Evolutionary conservation across 2,888 invertebrate genomes (phyloP), one percentile per base, ranked within the genome.

Genomic region (Limulus polyphemus): DNA sequence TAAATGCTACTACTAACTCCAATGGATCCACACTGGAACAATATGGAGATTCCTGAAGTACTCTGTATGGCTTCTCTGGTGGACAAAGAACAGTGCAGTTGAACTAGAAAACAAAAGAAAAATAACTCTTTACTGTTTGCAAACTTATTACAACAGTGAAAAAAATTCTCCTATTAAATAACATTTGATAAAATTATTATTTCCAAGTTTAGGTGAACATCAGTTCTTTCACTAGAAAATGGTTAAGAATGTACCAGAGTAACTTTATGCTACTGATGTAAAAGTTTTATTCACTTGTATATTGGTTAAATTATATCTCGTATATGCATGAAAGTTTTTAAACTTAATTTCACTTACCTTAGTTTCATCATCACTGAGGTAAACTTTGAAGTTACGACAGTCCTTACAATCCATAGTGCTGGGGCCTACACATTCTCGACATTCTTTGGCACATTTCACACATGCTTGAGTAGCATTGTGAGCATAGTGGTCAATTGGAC

Each of bases 21-120:
- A 65, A 65, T 3, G 70, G 68, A 60, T 70, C 71, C 65, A 81
- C 80, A 13, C 81, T 78, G 0, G 89, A 87, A 74, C 93, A 93
- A 72, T 85, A 90, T 0, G 90, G 86, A 73, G 79, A 75, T n/a
- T 82, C 83, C 47, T 86, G 84, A 70, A 87, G 89, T 65, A 88
- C 85, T 74, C 87, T 86, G 73, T 89, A 82, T 0, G 89, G 88
- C 72, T 82, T 81, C 57, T 88, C 84, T 0, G 81, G 75, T 0
- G 95, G 92, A 73, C 95, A 95, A 2, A 79, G 81, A 4, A 84
- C 82, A 0, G 92, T 89, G 75, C 95, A 97, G 70, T 88, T 89
- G 75, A 93, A 95, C 65, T 83, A 62, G 48, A 70, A 71, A 58
- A 56, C 47, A 61, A 56, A 65, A 32, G 32, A 32, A 3, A 32